Conservation (phyloP, 2,888 invertebrate genomes). For the Chalcis sispes region DNA sequence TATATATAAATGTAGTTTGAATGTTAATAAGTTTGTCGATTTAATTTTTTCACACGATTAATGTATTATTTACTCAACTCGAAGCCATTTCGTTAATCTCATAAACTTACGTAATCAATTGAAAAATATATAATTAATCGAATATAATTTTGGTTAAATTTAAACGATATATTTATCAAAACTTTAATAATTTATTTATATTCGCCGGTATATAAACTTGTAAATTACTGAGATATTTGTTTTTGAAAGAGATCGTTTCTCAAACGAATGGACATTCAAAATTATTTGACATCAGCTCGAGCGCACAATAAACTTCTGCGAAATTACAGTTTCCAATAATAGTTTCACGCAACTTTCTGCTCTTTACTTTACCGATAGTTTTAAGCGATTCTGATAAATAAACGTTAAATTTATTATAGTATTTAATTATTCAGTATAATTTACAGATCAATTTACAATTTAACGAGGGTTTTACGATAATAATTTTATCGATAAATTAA, state of each 20-base stretch:
- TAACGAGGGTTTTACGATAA: background rate
- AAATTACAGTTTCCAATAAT: slow-evolving; percentile 13
- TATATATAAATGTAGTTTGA: no score
- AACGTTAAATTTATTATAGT: background rate
- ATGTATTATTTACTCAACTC: no score
- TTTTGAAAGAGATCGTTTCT: background rate
- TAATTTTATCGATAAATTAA: background rate
- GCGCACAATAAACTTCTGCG: background rate
- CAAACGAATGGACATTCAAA: background rate
- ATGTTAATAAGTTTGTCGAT: no score
- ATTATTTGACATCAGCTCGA: slow-evolving; percentile 23
- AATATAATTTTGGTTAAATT: no score
- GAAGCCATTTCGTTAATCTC: no score
- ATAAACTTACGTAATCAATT: no score
- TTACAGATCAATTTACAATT: background rate
- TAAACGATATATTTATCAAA: no score
- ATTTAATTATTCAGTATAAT: background rate
- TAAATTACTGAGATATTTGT: background rate
- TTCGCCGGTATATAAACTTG: background rate
- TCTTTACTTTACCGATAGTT: slow-evolving; percentile 20
- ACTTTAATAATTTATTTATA: no score
- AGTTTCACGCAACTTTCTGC: slow-evolving; percentile 1
- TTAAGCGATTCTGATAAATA: slow-evolving; percentile 14
- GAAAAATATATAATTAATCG: no score
- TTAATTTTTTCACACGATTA: no score